Percentiles rank a stretch among this genome's conserved stretches.
Evolutionary conservation across 2,113 vertebrate genomes (phyloP).

Genomic region (Neotoma lepida): DNA sequence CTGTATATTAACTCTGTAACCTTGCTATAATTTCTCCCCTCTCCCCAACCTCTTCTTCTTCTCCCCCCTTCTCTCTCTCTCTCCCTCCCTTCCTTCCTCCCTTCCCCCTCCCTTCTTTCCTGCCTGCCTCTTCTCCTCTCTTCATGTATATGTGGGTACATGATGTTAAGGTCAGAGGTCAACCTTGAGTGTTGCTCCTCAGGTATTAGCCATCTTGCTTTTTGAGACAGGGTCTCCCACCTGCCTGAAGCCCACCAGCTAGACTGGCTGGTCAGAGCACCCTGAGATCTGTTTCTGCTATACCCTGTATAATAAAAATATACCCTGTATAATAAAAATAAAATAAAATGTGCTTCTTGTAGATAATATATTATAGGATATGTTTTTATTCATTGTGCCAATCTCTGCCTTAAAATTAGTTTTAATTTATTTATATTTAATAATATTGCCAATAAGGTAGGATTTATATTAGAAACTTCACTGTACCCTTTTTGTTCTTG

Average conservation of each 20-base stretch:
- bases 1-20: background rate
- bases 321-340: background rate
- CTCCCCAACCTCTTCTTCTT: background rate
- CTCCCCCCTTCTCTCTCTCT: background rate
- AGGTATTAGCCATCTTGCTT: background rate
- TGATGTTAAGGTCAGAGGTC: background rate
- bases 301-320: too few species aligned
- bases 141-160: background rate
- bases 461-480: background rate
- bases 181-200: background rate
- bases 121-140: background rate
- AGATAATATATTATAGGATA: background rate
- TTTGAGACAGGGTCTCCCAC: background rate
- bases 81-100: background rate
- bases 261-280: background rate
- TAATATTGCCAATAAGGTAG: background rate
- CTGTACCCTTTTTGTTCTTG: background rate
- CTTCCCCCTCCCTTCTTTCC: background rate
- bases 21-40: background rate
- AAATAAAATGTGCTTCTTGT: background rate
- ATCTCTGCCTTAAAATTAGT: background rate
- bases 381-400: background rate
- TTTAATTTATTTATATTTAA: conserved; percentile 14
- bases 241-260: background rate
- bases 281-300: background rate